Evolutionary conservation across 2,888 invertebrate genomes (phyloP), one percentile per base, ranked within the genome.

Genomic region (Epicampocera succincta): DNA sequence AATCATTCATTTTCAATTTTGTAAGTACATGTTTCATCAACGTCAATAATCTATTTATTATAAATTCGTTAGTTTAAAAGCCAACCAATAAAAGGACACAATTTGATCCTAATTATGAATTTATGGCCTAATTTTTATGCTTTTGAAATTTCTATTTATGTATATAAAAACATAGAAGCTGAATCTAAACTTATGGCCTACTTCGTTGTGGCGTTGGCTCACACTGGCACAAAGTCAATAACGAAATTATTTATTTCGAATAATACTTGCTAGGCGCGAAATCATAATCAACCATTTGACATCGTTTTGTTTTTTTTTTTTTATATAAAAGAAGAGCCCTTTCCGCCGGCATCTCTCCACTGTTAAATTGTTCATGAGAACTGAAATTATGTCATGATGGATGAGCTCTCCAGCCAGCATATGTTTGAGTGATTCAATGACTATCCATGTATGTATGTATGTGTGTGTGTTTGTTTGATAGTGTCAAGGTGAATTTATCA

Each of bases 401-500:
- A 25, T 40, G 50, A 42, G 25, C n/a, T 60, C 61, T 60, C 56
- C 40, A n/a, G 33, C 12, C 17, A 38, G 13, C 48, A 33, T 13
- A 17, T 44, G 19, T 46, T 11, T 19, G 29, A 5, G 5, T 68
- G 33, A 44, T 11, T 11, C 33, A 46, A 21, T 2, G 25, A 25
- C 25, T 25, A 25, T 25, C 3, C 3, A 9, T n/a, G 21, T 21
- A 13, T 61, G 15, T 19, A n/a, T 42, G 33, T 33, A 6, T 9
- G 9, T 9, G 8, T 33, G 33, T 33, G 25, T 25, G 60, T 58
- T 42, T 60, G 50, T 9, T 50, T 60, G 25, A 29, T 75, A 42
- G 50, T 66, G 74, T 74, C 74, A 74, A 66, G 74, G 74, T 74
- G 65, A 74, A 65, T 25, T 65, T 65, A 25, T 40, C 25, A 48